Base-by-base conservation (phyloP, 1,140 invertebrate genomes). In the Megalonaias nervosa region DNA sequence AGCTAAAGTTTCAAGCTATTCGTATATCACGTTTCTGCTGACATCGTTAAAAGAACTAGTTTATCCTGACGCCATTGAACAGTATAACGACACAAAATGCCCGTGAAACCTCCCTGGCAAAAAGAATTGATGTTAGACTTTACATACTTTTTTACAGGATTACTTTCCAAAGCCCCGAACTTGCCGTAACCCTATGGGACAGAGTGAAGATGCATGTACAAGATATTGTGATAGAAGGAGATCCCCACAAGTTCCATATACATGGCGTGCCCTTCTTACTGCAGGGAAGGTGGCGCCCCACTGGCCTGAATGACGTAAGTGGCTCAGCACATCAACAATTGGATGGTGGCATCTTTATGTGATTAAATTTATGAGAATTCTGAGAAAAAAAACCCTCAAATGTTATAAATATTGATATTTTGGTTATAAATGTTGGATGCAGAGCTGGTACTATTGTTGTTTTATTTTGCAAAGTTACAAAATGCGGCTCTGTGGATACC, bases 201-300 rank as follows among this genome's bases (percentile, higher is more conserved):
- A 72, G 82, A 31, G 70, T 84, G 12, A 70, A 81, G 59, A n/a
- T 61, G 1, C 78, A 75, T 69, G 58, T 85, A 26, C 57, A 58
- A 19, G 75, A 79, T 68, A 82, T 84, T 19, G 66, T 31, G 31
- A 83, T 85, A 60, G 61, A 80, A 17, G 80, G 75, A 26, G 81
- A 85, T 62, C 84, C 81, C 14, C 62, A 77, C n/a, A 19, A 75
- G 57, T 48, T 75, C 16, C 84, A 85, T 68, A 68, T 85, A 23
- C 80, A 84, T 64, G 84, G 84, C 38, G 48, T 81, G 12, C 67
- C 65, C 21, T 77, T 64, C 69, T 57, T 83, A 2, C 71, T 85
- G 70, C 83, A 84, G 60, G 84, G 84, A 31, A 80, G 73, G 21
- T 85, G 84, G 84, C 70, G 67, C 59, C 82, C 84, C 9, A 2